Evolutionary conservation across 2,113 vertebrate species (phyloP).

Genomic region (Pithys albifrons): DNA sequence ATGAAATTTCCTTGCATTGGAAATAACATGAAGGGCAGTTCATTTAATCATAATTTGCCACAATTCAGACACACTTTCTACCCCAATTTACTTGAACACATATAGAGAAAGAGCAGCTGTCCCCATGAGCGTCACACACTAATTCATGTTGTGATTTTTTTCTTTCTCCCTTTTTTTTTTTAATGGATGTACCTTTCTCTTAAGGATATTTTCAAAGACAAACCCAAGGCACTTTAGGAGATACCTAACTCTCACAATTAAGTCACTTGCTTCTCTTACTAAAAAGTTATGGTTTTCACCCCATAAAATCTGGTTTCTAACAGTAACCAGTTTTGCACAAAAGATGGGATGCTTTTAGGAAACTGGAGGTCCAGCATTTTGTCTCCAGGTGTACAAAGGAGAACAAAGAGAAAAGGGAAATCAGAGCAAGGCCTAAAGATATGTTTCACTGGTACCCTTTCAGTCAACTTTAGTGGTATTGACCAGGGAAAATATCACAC

Average conservation of each 20-base stretch:
- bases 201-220: conserved; percentile 15
- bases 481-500: neutral
- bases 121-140: neutral
- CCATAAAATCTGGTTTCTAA: neutral
- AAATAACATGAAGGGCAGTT: conserved; percentile 2
- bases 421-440: neutral
- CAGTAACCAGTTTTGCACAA: neutral
- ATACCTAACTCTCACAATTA: neutral
- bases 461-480: neutral
- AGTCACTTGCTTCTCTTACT: neutral
- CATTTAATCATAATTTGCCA: conserved; percentile 37
- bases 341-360: neutral
- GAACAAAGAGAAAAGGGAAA: neutral
- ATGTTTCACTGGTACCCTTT: neutral
- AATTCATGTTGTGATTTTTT: neutral
- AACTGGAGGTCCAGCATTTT: neutral
- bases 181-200: neutral
- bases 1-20: conserved; percentile 6
- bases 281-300: neutral
- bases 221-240: neutral
- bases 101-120: neutral
- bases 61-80: conserved; percentile 5
- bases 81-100: neutral
- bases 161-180: neutral
- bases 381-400: neutral